Conservation (phyloP, 2,888 invertebrate species). For the Pollenia griseotomentosa region DNA sequence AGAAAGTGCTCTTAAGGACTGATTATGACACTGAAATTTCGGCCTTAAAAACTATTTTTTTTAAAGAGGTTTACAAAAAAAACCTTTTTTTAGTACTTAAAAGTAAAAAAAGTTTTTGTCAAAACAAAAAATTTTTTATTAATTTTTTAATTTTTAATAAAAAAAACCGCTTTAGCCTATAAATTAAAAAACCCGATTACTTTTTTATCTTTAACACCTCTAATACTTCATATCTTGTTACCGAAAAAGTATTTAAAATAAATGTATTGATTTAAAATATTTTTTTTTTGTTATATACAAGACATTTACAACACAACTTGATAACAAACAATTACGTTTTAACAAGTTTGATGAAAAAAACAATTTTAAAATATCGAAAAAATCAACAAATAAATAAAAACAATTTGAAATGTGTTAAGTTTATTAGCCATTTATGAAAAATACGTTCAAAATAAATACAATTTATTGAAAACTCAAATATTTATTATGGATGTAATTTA, state of each 20-base stretch:
- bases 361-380: neutral
- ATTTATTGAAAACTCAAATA: conserved; percentile 8
- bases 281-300: neutral
- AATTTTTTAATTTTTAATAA: no score
- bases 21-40: no score
- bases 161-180: no score
- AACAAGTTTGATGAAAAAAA: conserved; percentile 46
- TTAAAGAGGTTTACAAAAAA: no score
- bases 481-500: conserved; percentile 47
- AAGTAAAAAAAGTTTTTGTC: no score
- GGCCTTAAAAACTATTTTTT: no score
- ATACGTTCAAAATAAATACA: conserved; percentile 25
- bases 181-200: neutral
- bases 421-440: conserved; percentile 60
- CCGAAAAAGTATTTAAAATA: neutral
- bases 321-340: conserved; percentile 50
- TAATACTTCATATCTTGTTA: neutral
- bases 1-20: no score
- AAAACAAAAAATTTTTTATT: no score
- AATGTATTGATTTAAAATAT: conserved; percentile 19
- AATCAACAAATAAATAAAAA: conserved; percentile 5
- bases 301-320: conserved; percentile 52
- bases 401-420: conserved; percentile 65
- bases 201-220: neutral
- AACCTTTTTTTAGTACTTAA: no score